Evolutionary conservation across 2,888 invertebrate species (phyloP).

Genomic region (Hemistola chrysoprasaria): DNA sequence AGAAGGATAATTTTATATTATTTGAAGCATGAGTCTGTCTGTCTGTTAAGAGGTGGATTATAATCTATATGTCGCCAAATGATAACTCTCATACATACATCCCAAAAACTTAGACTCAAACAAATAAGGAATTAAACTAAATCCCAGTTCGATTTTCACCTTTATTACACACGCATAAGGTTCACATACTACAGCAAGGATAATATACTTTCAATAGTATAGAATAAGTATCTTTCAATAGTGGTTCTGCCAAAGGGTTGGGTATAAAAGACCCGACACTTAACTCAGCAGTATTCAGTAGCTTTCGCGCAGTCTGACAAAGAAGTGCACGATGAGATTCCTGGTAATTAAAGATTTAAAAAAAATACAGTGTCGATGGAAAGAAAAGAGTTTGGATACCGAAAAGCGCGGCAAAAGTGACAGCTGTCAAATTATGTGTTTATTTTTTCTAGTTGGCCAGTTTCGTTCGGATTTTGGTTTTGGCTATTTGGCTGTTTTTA

Average conservation of each 20-base stretch:
- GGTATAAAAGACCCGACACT: conserved; percentile 64
- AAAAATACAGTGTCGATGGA: conserved; percentile 9
- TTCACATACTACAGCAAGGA: conserved; percentile 38
- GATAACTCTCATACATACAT: too few relatives aligned
- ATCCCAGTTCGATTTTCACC: too few relatives aligned
- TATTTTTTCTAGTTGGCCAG: conserved; percentile 2
- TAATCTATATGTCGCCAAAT: too few relatives aligned
- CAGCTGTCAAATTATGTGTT: conserved; percentile 1
- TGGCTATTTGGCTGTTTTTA: too few relatives aligned
- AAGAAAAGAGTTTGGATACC: conserved; percentile 1
- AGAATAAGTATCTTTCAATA: conserved; percentile 59
- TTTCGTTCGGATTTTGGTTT: background rate
- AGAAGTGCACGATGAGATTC: conserved; percentile 81
- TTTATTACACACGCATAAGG: conserved; percentile 20
- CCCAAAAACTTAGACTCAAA: too few relatives aligned
- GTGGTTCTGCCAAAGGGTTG: conserved; percentile 35
- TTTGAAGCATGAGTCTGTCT: too few relatives aligned
- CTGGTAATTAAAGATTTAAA: conserved; percentile 57
- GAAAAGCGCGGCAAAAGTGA: conserved; percentile 17
- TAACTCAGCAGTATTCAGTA: conserved; percentile 67
- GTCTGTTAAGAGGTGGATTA: too few relatives aligned
- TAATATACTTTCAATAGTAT: too few relatives aligned
- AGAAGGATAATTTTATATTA: too few relatives aligned
- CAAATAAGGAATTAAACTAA: too few relatives aligned
- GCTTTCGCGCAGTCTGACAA: conserved; percentile 74